Base-by-base conservation (phyloP, 1,140 invertebrate species). In the Zaprionus nigranus region DNA sequence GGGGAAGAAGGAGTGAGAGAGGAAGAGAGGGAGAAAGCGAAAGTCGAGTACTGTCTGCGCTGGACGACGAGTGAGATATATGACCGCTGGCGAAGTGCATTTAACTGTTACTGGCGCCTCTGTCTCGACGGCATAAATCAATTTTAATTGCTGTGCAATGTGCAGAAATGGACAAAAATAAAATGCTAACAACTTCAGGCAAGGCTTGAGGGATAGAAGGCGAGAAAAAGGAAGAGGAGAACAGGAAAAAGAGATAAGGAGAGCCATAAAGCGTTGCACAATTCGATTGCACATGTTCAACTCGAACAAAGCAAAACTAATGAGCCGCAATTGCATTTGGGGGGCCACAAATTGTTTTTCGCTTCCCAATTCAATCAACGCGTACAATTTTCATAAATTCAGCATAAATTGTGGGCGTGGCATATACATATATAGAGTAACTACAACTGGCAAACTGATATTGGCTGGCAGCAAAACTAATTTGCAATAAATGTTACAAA, bases 71-170 rank as follows among this genome's bases (percentile, higher is more conserved):
- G 61, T 49, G 60, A 82, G 79, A 81, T 83, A 83, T 85, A 85
- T 78, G 82, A 60, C 62, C 76, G 38, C 12, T 38, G 73, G 67
- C 60, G 63, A 51, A 85, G 82, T 85, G 78, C 85, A 87, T 83
- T 87, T 90, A 86, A 88, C 81, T 88, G 78, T 69, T 81, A 67
- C 61, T 34, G 57, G 64, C 59, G 77, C 49, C 62, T 46, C 84
- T 74, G 83, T 88, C 84, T 88, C 85, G 84, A 78, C 84, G 74
- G 71, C 66, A 90, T 88, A 88, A 88, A 88, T 88, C 84, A 88
- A 84, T 84, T 88, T 88, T 88, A 88, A 88, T 88, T 88, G 84
- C 84, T 78, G 82, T 76, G 64, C 87, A 87, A 88, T 87, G 84
- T 87, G 84, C 81, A 83, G 83, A 61, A 75, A 71, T 78, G 82